phyloP scores from a whole-genome alignment of 2,888 invertebrate species.

The Eristalis arbustorum region DNA sequence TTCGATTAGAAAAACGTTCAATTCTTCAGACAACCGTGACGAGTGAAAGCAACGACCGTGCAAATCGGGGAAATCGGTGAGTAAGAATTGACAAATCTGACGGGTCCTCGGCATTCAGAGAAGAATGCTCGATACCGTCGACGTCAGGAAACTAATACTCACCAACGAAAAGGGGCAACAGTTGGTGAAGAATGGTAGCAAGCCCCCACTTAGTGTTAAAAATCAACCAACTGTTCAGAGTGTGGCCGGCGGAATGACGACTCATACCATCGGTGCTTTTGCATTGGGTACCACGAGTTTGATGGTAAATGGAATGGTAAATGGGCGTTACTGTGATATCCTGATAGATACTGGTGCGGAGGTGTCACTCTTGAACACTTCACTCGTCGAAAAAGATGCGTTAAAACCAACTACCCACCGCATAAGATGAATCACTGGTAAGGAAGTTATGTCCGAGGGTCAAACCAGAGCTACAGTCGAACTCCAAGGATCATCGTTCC shows the following conservation, averaged over 20 bases:
- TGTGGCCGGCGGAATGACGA: too few relatives aligned
- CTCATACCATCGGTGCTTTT: too few relatives aligned
- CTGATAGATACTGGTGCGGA: not conserved
- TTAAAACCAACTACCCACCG: not conserved
- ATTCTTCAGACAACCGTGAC: not conserved
- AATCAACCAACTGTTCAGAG: too few relatives aligned
- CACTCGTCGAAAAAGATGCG: not conserved
- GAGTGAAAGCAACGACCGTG: not conserved
- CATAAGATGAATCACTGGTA: not conserved
- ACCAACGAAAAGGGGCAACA: too few relatives aligned
- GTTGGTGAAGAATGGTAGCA: too few relatives aligned
- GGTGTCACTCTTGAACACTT: not conserved
- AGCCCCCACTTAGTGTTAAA: too few relatives aligned
- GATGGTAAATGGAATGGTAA: too few relatives aligned
- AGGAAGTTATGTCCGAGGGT: not conserved
- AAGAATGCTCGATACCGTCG: too few relatives aligned
- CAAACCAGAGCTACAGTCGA: not conserved
- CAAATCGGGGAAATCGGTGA: not conserved
- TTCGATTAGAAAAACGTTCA: slow-evolving; percentile 1
- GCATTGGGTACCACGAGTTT: too few relatives aligned
- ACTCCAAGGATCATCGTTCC: not conserved
- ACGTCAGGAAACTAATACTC: too few relatives aligned
- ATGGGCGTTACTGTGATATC: not conserved
- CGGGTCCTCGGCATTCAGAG: too few relatives aligned
- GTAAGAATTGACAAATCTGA: not conserved